Evolutionary conservation across 2,797 vertebrate genomes (phyloP).

Genomic region (Loriculus beryllinus): DNA sequence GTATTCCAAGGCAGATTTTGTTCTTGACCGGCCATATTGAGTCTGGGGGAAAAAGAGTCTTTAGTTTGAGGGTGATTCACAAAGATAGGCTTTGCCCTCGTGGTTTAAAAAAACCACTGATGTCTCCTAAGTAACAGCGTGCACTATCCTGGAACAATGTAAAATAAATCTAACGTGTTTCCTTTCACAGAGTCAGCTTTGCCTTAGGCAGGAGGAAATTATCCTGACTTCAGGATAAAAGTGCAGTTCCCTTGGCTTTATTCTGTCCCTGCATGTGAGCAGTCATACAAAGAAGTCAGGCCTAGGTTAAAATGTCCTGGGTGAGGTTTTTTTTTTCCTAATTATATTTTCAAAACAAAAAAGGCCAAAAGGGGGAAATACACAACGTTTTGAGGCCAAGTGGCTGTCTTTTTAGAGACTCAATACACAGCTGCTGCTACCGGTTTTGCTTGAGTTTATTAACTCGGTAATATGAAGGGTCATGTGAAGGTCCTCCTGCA

Average conservation of each 20-base stretch:
- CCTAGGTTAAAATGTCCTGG: neutral
- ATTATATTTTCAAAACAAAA: neutral
- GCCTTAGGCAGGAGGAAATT: neutral
- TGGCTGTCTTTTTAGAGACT: neutral
- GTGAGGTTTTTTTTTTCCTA: neutral
- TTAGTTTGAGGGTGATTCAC: neutral
- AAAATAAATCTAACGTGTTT: neutral
- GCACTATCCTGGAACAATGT: neutral
- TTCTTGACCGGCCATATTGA: neutral
- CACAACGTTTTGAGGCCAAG: neutral
- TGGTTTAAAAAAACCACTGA: neutral
- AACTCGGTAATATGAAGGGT: neutral
- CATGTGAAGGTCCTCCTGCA: neutral
- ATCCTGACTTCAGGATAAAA: neutral
- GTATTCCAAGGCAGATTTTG: rapidly evolving
- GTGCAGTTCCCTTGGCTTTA: neutral
- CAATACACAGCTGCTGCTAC: neutral
- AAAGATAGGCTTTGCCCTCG: neutral
- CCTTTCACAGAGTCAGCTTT: neutral
- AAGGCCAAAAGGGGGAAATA: neutral
- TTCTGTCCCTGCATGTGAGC: neutral
- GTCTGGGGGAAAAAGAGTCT: neutral
- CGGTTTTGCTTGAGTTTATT: neutral
- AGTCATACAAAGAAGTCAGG: neutral
- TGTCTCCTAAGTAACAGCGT: neutral